A percentile compares a stretch with the other conserved stretches of the same genome.
phyloP scores from a whole-genome alignment of 2,797 vertebrate genomes.

The Semaprochilodus insignis region DNA sequence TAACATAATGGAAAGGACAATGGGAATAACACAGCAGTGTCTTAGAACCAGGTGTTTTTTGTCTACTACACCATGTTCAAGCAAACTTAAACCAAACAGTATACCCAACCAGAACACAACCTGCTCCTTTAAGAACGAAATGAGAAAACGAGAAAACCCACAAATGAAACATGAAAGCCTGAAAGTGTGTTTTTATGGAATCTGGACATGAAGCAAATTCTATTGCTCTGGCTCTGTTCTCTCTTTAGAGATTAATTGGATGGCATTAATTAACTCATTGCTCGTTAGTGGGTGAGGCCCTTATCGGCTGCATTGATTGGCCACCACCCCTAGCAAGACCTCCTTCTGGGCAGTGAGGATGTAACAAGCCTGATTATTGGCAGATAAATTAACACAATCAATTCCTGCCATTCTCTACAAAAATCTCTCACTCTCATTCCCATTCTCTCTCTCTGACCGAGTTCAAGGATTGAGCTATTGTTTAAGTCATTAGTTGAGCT shows the following conservation, averaged over 20 bases:
- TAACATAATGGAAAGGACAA: neutral
- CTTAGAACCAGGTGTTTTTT: neutral
- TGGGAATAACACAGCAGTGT: neutral
- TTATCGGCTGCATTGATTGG: conserved; percentile 97
- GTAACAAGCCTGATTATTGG: conserved; percentile 98
- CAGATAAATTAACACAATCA: conserved; percentile 99
- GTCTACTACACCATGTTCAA: conserved; percentile 21
- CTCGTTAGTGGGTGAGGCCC: conserved; percentile 83
- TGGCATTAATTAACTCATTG: conserved; percentile 62
- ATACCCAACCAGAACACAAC: conserved; percentile 1
- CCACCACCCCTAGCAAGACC: conserved; percentile 89
- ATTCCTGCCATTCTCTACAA: conserved; percentile 83
- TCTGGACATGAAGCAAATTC: conserved; percentile 1
- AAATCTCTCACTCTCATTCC: conserved; percentile 66
- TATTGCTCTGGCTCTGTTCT: neutral
- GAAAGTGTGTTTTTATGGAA: conserved; percentile 15
- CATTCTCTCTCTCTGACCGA: conserved; percentile 49
- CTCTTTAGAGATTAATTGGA: conserved; percentile 53
- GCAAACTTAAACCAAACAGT: neutral
- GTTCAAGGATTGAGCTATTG: conserved; percentile 50
- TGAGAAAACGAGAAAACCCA: neutral
- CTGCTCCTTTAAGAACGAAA: neutral
- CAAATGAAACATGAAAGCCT: neutral
- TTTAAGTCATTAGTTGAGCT: conserved; percentile 61
- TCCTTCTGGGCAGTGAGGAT: conserved; percentile 92